Conservation (phyloP, 2,797 vertebrate species). For the Esox masquinongy region DNA sequence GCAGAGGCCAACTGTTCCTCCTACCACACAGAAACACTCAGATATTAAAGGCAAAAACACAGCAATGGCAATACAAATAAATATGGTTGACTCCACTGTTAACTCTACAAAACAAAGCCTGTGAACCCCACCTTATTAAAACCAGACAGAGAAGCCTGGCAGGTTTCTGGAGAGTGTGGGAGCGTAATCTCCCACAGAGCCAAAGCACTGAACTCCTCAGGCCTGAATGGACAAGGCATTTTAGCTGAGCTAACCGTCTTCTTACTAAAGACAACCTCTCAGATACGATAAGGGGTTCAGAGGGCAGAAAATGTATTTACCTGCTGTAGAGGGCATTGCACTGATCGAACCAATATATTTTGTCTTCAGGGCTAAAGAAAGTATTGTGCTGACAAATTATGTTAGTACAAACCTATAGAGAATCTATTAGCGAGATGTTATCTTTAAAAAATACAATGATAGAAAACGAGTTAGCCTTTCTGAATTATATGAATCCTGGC, state of each 20-base stretch:
- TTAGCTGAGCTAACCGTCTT: not conserved
- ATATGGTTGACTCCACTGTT: not conserved
- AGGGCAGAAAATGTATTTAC: not conserved
- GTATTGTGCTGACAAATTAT: not conserved
- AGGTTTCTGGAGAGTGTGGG: not conserved
- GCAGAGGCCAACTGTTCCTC: not conserved
- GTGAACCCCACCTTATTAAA: not conserved
- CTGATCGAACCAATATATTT: not conserved
- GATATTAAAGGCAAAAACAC: not conserved
- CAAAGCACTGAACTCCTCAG: not conserved
- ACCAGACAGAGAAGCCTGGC: not conserved
- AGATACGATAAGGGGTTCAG: not conserved
- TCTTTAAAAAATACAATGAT: not conserved
- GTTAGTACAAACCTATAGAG: slow-evolving; percentile 6
- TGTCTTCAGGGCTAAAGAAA: not conserved
- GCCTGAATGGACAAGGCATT: not conserved
- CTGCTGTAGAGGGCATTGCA: not conserved
- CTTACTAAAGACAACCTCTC: not conserved
- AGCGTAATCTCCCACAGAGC: not conserved
- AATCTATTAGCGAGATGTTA: slow-evolving; percentile 8
- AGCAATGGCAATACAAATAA: not conserved
- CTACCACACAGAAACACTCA: not conserved
- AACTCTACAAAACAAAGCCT: not conserved
- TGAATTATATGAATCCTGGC: not conserved
- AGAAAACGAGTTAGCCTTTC: not conserved